Percentiles rank a stretch among this genome's conserved stretches.
These are phyloP conservation scores for Drosophila ercepeae DNA, from an alignment of 1,140 invertebrate species.

Conservation along the genomic window DNA sequence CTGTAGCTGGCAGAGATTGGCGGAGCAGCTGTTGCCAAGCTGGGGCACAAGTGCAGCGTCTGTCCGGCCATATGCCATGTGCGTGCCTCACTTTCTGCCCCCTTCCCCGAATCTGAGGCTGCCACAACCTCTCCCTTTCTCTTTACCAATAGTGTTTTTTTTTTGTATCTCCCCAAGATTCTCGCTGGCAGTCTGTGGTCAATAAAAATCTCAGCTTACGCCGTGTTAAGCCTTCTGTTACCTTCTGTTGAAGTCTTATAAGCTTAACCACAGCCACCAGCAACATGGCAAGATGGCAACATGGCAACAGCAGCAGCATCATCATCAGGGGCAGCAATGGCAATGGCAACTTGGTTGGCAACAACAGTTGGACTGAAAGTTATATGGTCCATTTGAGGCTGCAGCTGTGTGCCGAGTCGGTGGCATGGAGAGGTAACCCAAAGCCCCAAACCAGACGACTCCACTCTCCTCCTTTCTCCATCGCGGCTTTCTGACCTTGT, in stretches of 20 bases:
- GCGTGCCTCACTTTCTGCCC: conserved; percentile 44
- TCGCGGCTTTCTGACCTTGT: conserved; percentile 46
- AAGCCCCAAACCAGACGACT: conserved; percentile 27
- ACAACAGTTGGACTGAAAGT: conserved; percentile 77
- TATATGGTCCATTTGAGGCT: conserved; percentile 78
- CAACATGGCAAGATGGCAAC: conserved; percentile 29
- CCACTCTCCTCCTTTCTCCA: conserved; percentile 22
- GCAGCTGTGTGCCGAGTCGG: conserved; percentile 64
- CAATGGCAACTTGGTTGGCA: background rate
- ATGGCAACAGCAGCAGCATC: conserved; percentile 39
- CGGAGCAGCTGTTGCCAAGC: conserved; percentile 31
- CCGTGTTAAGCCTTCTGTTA: conserved; percentile 54
- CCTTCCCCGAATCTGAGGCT: no score
- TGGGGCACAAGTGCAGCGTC: conserved; percentile 48
- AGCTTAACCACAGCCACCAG: conserved; percentile 63
- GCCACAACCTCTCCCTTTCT: conserved; percentile 1
- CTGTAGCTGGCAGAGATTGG: conserved; percentile 36
- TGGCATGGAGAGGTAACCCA: conserved; percentile 28
- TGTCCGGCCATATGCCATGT: conserved; percentile 65
- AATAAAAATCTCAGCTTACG: conserved; percentile 74
- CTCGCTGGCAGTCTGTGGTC: conserved; percentile 50
- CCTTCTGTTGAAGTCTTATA: conserved; percentile 77
- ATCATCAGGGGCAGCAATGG: conserved; percentile 8
- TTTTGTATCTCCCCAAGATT: conserved; percentile 14
- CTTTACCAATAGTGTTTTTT: background rate